Percentiles rank a stretch among this genome's conserved stretches.
Evolutionary conservation across 2,113 vertebrate genomes (phyloP).

Genomic region (Neotoma lepida): DNA sequence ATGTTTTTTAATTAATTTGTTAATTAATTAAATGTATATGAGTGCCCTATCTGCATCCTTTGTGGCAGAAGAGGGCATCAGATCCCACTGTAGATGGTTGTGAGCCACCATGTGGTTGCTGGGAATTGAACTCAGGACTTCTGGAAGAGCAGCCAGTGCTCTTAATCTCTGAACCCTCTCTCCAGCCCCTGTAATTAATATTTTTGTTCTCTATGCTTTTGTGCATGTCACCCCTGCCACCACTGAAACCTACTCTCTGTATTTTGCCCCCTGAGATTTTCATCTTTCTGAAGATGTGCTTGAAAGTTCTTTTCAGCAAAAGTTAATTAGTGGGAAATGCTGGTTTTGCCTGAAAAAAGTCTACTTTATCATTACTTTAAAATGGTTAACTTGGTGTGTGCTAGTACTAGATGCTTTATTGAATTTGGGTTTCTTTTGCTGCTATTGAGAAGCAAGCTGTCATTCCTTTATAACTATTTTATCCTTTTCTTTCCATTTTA

Average conservation of each 20-base stretch:
- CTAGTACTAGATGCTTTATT: conserved; percentile 4
- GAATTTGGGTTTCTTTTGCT: not conserved
- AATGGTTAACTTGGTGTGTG: not conserved
- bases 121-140: too few species aligned
- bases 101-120: too few species aligned
- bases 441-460: not conserved
- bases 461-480: not conserved
- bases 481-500: not conserved
- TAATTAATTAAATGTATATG: too few species aligned
- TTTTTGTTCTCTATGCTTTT: not conserved
- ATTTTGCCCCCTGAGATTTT: not conserved
- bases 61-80: too few species aligned
- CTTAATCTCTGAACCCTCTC: too few species aligned
- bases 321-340: not conserved
- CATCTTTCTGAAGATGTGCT: not conserved
- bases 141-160: too few species aligned
- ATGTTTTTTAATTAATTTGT: too few species aligned
- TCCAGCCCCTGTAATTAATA: too few species aligned
- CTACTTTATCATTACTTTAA: conserved; percentile 8
- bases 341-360: not conserved
- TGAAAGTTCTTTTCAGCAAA: not conserved
- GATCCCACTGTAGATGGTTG: too few species aligned
- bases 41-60: too few species aligned
- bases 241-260: not conserved
- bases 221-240: not conserved